Evolutionary conservation across 1,140 invertebrate species (phyloP), one percentile per base, ranked within the genome.

Genomic region (Pseudachorutes palmiensis): DNA sequence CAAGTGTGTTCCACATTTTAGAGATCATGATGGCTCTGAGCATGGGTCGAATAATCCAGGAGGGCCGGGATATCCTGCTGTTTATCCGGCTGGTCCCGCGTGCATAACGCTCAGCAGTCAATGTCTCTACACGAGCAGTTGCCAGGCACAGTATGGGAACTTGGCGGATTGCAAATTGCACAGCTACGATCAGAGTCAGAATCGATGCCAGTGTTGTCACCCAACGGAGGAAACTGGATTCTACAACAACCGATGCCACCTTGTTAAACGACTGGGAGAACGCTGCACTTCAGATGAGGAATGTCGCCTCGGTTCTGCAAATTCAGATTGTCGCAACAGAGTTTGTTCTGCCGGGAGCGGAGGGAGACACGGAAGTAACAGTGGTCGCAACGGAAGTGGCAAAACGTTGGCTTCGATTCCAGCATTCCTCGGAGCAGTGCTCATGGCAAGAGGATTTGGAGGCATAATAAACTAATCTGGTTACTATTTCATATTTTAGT

Each of bases 151-250:
- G 5, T 55, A 55, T 55, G 51, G 51, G 5, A 55, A 55, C 24
- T 55, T 55, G 24, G 51, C 51, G 24, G 51, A 55, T 9, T 55
- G 51, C 24, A 55, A 55, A 24, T 55, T 55, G 24, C 51, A 55
- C 51, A 16, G 24, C 51, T 55, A 12, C 5, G 51, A 55, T 55
- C 51, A 24, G 51, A 19, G 14, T 19, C 51, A 14, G 12, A 55
- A 55, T 24, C 12, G 51, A 5, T 55, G 51, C 51, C 51, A 55
- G 24, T 55, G 51, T 22, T 55, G 51, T 26, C 51, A 55, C 24
- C 51, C 51, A 5, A 55, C 14, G 5, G 14, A 19, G 12, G 51
- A 55, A 14, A 55, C 51, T 5, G 51, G 14, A 14, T 55, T 55
- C 24, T 55, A 5, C 24, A 55, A 55, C 51, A 24, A 24, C 12